Percentiles rank a stretch among this genome's conserved stretches.
Evolutionary conservation across 1,140 invertebrate species (phyloP).

Genomic region (Metopolophium dirhodum): DNA sequence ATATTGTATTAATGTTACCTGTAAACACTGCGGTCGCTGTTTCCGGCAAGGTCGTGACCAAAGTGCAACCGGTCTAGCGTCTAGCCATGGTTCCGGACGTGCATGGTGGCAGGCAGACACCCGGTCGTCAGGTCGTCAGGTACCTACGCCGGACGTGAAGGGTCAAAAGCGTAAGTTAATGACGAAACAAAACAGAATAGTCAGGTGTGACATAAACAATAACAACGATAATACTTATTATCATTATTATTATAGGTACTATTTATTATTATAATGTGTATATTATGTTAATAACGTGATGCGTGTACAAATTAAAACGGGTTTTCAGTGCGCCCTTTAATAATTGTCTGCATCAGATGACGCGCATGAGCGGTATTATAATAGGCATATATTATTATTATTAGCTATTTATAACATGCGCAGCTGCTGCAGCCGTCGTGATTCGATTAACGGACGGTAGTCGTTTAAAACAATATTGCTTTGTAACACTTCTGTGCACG

Average conservation of each 20-base stretch:
- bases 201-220: neutral
- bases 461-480: neutral
- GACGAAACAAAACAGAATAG: neutral
- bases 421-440: neutral
- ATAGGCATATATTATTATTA: neutral
- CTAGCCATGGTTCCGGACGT: neutral
- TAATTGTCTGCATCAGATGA: neutral
- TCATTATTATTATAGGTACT: neutral
- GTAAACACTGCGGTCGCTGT: neutral
- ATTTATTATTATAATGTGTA: neutral
- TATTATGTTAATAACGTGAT: neutral
- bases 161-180: neutral
- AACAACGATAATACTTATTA: neutral
- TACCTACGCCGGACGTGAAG: neutral
- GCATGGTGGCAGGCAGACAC: neutral
- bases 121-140: neutral
- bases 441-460: neutral
- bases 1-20: neutral
- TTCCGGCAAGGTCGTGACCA: neutral
- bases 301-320: neutral
- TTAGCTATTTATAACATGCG: neutral
- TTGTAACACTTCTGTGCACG: neutral
- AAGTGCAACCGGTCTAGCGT: slow-evolving; percentile 3
- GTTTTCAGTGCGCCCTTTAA: neutral
- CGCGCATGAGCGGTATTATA: neutral